These are phyloP conservation scores for Drosophila chauvacae DNA, from an alignment of 1,140 invertebrate species.

Conservation along the genomic window DNA sequence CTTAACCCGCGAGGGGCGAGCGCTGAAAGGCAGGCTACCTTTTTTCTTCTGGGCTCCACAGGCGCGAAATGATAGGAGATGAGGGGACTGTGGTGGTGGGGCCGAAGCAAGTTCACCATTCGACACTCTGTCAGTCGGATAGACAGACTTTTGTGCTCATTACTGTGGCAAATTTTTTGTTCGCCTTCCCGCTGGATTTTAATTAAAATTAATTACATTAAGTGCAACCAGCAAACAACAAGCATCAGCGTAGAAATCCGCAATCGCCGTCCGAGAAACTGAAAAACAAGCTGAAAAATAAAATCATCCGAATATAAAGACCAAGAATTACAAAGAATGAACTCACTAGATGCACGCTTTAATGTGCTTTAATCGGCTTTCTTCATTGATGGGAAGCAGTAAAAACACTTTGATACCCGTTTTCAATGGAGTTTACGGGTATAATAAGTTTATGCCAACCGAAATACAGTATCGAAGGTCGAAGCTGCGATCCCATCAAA, in stretches of 20 bases:
- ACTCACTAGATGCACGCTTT: constrained; percentile 19
- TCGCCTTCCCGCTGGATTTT: constrained; percentile 67
- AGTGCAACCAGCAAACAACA: constrained; percentile 78
- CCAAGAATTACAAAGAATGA: constrained; percentile 15
- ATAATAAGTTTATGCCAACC: no score
- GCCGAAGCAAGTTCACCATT: constrained; percentile 49
- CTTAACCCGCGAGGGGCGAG: constrained; percentile 65
- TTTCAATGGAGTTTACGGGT: not conserved
- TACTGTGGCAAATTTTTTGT: constrained; percentile 75
- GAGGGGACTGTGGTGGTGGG: not conserved
- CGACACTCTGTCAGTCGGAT: constrained; percentile 46
- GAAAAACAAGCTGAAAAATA: constrained; percentile 43
- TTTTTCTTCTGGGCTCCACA: constrained; percentile 54
- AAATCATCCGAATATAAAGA: constrained; percentile 17
- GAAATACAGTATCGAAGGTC: no score
- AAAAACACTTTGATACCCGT: not conserved
- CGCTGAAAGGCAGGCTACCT: constrained; percentile 68
- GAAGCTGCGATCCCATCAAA: no score
- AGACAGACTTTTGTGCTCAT: constrained; percentile 61
- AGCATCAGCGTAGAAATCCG: constrained; percentile 48
- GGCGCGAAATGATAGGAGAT: constrained; percentile 68
- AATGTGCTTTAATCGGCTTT: constrained; percentile 56
- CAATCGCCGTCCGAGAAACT: constrained; percentile 47
- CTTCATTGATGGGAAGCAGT: not conserved
- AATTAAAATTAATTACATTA: constrained; percentile 84